These are phyloP conservation scores for Trematomus loennbergii DNA, from an alignment of 2,113 vertebrate genomes.

Conservation along the genomic window DNA sequence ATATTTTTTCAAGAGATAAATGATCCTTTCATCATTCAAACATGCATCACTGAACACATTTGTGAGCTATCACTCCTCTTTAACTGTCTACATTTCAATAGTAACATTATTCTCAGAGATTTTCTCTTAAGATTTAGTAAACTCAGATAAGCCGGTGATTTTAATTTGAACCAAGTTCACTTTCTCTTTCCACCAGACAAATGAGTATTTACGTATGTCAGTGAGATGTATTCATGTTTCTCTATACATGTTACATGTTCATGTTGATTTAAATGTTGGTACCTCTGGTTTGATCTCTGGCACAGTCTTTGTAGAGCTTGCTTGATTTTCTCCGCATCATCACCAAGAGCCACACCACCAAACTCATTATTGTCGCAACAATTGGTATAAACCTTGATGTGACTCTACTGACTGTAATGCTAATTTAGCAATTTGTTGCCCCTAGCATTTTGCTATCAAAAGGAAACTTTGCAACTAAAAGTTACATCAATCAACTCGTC, in stretches of 20 bases:
- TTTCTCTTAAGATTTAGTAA: not conserved
- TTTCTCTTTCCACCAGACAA: too few species aligned
- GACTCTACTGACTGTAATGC: slow-evolving; percentile 14
- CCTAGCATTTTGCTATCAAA: slow-evolving; percentile 19
- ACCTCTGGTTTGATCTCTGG: slow-evolving; percentile 11
- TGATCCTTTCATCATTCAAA: not conserved
- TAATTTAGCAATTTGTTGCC: slow-evolving; percentile 4
- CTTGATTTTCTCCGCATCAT: slow-evolving; percentile 19
- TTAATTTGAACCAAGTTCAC: not conserved
- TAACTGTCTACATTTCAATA: not conserved
- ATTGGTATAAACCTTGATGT: slow-evolving; percentile 21
- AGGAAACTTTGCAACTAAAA: slow-evolving; percentile 22
- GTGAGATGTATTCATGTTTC: slow-evolving; percentile 4
- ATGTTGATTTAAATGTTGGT: not conserved
- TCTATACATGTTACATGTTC: too few species aligned
- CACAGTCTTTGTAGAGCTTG: slow-evolving; percentile 10
- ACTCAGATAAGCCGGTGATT: not conserved
- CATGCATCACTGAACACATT: not conserved
- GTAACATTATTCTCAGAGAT: not conserved
- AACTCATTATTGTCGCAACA: slow-evolving; percentile 13
- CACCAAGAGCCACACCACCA: not conserved
- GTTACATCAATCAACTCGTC: slow-evolving; percentile 21
- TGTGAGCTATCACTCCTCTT: not conserved
- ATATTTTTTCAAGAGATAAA: not conserved
- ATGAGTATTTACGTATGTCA: not conserved